A percentile compares a stretch with the other conserved stretches of the same genome.
Evolutionary conservation across 2,797 vertebrate genomes (phyloP).

Genomic region (Octomys mimax): DNA sequence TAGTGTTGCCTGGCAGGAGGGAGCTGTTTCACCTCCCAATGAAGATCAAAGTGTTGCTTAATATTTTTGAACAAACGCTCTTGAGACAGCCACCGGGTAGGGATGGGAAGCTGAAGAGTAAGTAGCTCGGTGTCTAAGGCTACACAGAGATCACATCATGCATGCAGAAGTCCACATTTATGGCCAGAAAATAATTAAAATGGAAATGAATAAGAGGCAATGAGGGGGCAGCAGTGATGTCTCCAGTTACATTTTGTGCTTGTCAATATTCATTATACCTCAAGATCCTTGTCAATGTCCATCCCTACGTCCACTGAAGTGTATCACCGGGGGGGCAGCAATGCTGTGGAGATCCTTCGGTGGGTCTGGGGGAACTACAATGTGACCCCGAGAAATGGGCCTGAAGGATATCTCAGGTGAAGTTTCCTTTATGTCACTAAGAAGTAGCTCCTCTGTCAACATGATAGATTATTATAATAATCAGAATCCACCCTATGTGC

Average conservation of each 20-base stretch:
- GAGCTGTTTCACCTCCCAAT: neutral
- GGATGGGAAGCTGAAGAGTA: neutral
- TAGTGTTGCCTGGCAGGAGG: neutral
- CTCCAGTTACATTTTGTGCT: neutral
- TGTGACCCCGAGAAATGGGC: neutral
- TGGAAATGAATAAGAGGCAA: neutral
- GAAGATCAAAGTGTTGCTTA: neutral
- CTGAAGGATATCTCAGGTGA: neutral
- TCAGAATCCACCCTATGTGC: slow-evolving; percentile 8
- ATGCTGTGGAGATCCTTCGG: neutral
- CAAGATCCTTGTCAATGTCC: neutral
- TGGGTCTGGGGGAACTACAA: neutral
- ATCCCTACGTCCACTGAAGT: neutral
- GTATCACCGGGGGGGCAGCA: neutral
- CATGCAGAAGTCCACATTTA: neutral
- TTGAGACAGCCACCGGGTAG: neutral
- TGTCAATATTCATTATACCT: neutral
- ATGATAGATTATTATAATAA: slow-evolving; percentile 2
- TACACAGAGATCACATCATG: neutral
- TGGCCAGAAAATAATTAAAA: neutral
- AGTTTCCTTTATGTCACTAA: neutral
- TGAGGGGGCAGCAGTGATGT: neutral
- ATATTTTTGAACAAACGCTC: neutral
- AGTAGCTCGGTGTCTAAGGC: neutral
- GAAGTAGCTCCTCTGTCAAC: neutral